Conservation (phyloP, 1,140 invertebrate species). For the Gonatopus flavifemur region DNA sequence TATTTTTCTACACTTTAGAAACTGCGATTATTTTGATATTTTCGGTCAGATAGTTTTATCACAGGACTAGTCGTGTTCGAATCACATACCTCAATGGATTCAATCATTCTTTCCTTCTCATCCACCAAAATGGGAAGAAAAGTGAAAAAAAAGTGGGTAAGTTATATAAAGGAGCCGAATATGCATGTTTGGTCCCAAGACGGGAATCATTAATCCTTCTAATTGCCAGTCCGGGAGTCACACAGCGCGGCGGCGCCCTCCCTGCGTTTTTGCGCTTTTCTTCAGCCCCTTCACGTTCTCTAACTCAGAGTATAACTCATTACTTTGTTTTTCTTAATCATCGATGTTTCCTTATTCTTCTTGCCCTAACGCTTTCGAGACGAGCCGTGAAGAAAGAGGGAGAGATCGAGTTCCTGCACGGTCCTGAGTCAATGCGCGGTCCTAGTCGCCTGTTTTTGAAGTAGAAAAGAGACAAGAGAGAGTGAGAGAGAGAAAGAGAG, state of each 20-base stretch:
- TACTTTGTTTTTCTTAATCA: slow-evolving; percentile 3
- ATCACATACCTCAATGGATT: too few species aligned
- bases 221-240: slow-evolving; percentile 40
- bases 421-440: slow-evolving; percentile 14
- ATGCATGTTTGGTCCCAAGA: slow-evolving; percentile 3
- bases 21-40: too few species aligned
- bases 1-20: too few species aligned
- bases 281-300: slow-evolving; percentile 1
- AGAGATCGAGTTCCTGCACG: slow-evolving; percentile 12
- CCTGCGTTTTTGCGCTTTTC: slow-evolving; percentile 33
- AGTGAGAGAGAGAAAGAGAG: background rate
- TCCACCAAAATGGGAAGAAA: too few species aligned
- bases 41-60: too few species aligned
- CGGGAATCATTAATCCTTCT: slow-evolving; percentile 46
- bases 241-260: slow-evolving; percentile 16
- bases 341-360: slow-evolving; percentile 9
- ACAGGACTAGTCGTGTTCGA: too few species aligned
- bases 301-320: too few species aligned
- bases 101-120: too few species aligned
- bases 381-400: slow-evolving; percentile 10
- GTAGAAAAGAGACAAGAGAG: background rate
- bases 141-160: background rate
- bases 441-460: background rate
- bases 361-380: slow-evolving; percentile 2
- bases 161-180: background rate